phyloP scores from a whole-genome alignment of 2,797 vertebrate genomes.

The Notolabrus celidotus region DNA sequence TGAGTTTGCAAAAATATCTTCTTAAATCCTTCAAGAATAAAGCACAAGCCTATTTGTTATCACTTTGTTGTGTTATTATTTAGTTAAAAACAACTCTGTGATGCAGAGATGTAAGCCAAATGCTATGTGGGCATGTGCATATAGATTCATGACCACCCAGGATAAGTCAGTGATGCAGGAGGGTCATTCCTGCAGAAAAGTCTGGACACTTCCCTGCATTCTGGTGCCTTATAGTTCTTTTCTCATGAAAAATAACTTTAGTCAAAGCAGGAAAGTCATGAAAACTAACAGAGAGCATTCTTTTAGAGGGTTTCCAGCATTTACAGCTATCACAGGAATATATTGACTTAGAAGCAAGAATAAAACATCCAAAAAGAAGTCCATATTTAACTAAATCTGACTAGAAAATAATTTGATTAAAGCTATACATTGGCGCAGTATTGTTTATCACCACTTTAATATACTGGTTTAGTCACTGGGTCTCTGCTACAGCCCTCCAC shows the following conservation, averaged over 20 bases:
- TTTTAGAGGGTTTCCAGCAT: neutral
- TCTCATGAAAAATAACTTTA: neutral
- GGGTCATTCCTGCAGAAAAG: neutral
- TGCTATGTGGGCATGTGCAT: no score
- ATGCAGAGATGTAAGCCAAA: no score
- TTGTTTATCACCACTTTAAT: neutral
- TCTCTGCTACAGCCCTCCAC: constrained; percentile 31
- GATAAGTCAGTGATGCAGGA: neutral
- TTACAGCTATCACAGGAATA: neutral
- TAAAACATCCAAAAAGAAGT: neutral
- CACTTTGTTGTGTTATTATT: no score
- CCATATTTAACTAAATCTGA: neutral
- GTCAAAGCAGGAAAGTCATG: neutral
- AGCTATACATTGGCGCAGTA: neutral
- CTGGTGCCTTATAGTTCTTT: neutral
- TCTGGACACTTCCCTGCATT: neutral
- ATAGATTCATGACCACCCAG: no score
- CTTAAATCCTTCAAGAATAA: no score
- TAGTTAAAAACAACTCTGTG: no score
- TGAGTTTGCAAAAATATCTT: no score
- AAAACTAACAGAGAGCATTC: neutral
- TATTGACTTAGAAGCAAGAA: neutral
- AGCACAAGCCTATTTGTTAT: no score
- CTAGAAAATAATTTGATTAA: neutral
- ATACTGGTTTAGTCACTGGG: neutral